These are phyloP conservation scores for Rutpela maculata DNA, from an alignment of 2,888 invertebrate genomes.

Conservation along the genomic window DNA sequence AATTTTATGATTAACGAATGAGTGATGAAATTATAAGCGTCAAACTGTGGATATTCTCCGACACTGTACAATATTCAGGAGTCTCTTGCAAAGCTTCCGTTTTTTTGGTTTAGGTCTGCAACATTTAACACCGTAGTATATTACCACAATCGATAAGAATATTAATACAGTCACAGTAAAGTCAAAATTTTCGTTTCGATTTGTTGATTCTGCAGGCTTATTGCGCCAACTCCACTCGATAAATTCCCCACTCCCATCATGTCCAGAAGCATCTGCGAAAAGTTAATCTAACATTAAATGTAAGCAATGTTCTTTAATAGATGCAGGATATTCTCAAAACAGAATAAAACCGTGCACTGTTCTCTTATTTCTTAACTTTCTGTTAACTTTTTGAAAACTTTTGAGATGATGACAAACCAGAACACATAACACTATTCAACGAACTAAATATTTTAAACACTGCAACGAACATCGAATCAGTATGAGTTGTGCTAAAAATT, in stretches of 20 bases:
- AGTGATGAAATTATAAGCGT: not conserved
- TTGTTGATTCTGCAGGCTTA: constrained; percentile 70
- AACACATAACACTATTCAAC: too few relatives aligned
- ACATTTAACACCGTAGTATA: constrained; percentile 70
- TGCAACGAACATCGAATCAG: too few relatives aligned
- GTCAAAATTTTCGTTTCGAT: constrained; percentile 67
- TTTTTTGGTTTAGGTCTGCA: constrained; percentile 73
- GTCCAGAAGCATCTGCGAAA: constrained; percentile 73
- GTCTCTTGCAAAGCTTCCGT: constrained; percentile 68
- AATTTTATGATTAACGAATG: not conserved
- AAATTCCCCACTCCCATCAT: constrained; percentile 76
- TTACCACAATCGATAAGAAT: constrained; percentile 66
- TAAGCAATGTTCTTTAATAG: constrained; percentile 40
- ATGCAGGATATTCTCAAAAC: not conserved
- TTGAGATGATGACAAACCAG: too few relatives aligned
- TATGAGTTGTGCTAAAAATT: too few relatives aligned
- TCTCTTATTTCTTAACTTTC: not conserved
- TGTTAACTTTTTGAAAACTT: too few relatives aligned
- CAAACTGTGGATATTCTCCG: constrained; percentile 63
- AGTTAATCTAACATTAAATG: constrained; percentile 66
- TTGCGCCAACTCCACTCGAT: constrained; percentile 76
- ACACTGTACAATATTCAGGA: constrained; percentile 69
- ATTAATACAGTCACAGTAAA: constrained; percentile 70
- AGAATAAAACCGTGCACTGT: not conserved
- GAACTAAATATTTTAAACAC: too few relatives aligned